Evolutionary conservation across 2,797 vertebrate genomes (phyloP).

Genomic region (Morelia viridis): DNA sequence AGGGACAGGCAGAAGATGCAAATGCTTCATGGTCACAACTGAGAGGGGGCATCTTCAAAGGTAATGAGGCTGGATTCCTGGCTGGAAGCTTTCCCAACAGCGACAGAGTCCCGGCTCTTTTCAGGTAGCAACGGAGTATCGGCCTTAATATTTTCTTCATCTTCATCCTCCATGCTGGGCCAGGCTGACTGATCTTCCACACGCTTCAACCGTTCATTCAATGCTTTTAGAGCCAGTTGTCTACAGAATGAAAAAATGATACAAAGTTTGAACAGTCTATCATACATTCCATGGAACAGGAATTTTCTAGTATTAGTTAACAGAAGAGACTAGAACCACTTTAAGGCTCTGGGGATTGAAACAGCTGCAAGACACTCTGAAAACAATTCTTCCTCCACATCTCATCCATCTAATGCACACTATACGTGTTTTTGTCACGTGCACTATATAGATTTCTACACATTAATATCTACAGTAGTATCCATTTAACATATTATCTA

Average conservation of each 20-base stretch:
- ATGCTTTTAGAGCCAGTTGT: constrained; percentile 94
- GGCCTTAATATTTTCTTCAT: constrained; percentile 81
- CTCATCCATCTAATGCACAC: background rate
- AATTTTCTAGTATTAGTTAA: background rate
- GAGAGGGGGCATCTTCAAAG: constrained; percentile 87
- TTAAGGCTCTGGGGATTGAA: background rate
- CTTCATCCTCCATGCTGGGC: constrained; percentile 98
- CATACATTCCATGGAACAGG: background rate
- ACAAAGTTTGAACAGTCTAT: background rate
- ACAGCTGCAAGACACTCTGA: background rate
- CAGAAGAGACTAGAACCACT: background rate
- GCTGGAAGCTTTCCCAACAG: constrained; percentile 56
- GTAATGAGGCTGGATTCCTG: constrained; percentile 92
- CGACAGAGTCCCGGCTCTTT: constrained; percentile 6
- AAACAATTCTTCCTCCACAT: background rate
- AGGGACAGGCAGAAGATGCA: constrained; percentile 46
- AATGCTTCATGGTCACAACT: constrained; percentile 76
- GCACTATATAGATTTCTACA: background rate
- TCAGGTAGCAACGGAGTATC: constrained; percentile 77
- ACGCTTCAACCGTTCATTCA: constrained; percentile 94
- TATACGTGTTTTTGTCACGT: too few relatives aligned
- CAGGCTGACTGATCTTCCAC: constrained; percentile 94
- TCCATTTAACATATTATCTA: background rate
- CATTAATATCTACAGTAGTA: background rate
- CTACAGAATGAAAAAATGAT: constrained; percentile 69